Evolutionary conservation across 2,113 vertebrate species (phyloP), one percentile per base, ranked within the genome.

Genomic region (Urocitellus parryii): DNA sequence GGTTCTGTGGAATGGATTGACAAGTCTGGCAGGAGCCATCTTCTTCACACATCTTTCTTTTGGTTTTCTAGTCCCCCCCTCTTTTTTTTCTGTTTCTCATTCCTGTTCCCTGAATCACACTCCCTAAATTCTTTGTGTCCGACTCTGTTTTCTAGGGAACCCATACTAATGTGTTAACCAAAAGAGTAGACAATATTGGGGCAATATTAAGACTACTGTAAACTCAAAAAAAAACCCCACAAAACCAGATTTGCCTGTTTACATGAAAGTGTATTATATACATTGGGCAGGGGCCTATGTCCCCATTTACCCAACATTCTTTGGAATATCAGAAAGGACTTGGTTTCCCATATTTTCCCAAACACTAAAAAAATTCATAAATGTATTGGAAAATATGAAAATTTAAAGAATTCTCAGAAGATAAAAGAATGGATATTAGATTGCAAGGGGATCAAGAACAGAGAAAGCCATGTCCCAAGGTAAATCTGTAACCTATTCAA

Each of bases 271-370:
- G n/a, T 93, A 70, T 93, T 39, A 56, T 24, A 53, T 63, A 56
- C 18, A 39, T 39, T 56, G 17, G 42, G 16, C 80, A 18, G 77
- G 39, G 61, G 14, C 1, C 20, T 70, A 2, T 39, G 12, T n/a
- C n/a, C 8, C 39, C 65, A n/a, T 67, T n/a, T 72, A 45, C 3
- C 25, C 10, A 53, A 63, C 4, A 45, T 79, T 90, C 29, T 83
- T 94, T 93, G 77, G 90, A 78, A 90, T 90, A 68, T 24, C 51
- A 77, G 12, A 63, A 76, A 93, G 85, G 45, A 17, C 12, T 72
- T 65, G 34, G 5, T 74, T 90, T 86, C 87, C 25, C 14, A 25
- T 37, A 82, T 32, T 73, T 34, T 39, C 4, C 2, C 17, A 72
- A 45, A 87, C 8, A 63, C 11, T 56, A 81, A 73, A 73, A 74